Percentiles rank a stretch among this genome's conserved stretches.
Evolutionary conservation across 2,113 vertebrate species (phyloP).

Genomic region (Hylia prasina): DNA sequence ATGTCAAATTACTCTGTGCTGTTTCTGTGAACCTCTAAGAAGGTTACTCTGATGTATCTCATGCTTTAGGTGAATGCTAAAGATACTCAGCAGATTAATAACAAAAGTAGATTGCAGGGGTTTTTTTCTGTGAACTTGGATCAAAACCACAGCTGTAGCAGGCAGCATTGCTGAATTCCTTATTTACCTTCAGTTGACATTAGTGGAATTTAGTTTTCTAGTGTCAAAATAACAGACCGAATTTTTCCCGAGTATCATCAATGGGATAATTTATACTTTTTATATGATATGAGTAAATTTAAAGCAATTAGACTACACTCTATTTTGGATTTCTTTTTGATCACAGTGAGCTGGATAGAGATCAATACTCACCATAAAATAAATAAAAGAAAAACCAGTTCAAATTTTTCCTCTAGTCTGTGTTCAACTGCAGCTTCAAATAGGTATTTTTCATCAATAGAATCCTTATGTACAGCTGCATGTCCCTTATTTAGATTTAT

Average conservation of each 20-base stretch:
- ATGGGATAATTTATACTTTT: not conserved
- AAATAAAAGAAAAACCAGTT: not conserved
- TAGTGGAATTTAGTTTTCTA: not conserved
- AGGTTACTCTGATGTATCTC: not conserved
- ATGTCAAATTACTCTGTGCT: not conserved
- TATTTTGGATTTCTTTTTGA: not conserved
- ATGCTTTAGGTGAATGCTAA: not conserved
- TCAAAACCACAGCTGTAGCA: not conserved
- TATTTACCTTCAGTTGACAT: not conserved
- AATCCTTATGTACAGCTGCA: not conserved
- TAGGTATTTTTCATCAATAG: not conserved
- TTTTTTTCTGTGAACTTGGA: not conserved
- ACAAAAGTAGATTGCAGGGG: not conserved
- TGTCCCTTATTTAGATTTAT: not conserved
- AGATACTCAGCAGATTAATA: not conserved
- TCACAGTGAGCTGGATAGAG: not conserved
- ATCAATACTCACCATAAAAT: not conserved
- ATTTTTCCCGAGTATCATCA: not conserved
- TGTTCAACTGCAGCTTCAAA: not conserved
- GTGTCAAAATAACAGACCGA: not conserved
- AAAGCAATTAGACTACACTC: not conserved
- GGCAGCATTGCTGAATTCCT: not conserved
- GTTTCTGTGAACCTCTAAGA: not conserved
- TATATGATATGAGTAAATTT: not conserved
- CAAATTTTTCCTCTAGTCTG: not conserved